phyloP scores from a whole-genome alignment of 2,888 invertebrate genomes.

The Pterobdella sp. region DNA sequence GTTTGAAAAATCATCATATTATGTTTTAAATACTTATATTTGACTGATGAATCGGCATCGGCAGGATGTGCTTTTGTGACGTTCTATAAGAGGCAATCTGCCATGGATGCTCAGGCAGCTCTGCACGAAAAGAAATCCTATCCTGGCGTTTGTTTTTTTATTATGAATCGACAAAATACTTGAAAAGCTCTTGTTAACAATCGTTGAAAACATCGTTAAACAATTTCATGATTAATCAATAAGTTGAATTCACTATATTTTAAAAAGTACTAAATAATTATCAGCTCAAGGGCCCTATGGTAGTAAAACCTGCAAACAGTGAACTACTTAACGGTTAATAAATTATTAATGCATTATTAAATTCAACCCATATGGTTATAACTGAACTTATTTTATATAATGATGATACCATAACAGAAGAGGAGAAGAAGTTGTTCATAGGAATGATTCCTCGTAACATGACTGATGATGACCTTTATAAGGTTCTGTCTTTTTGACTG shows the following conservation, averaged over 20 bases:
- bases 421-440: conserved; percentile 30
- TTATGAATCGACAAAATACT: too few species aligned
- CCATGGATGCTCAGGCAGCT: conserved; percentile 28
- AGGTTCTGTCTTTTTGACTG: conserved; percentile 13
- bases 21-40: background rate
- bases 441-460: conserved; percentile 29
- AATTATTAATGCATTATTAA: background rate
- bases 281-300: conserved; percentile 28
- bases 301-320: conserved; percentile 31
- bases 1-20: conserved; percentile 3
- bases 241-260: background rate
- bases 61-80: conserved; percentile 29
- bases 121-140: conserved; percentile 29
- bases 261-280: too few species aligned
- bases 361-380: too few species aligned
- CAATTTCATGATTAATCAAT: background rate
- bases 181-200: too few species aligned
- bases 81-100: conserved; percentile 29
- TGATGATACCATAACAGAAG: conserved; percentile 19
- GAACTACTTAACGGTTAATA: conserved; percentile 28
- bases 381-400: too few species aligned
- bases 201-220: too few species aligned
- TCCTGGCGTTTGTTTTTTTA: conserved; percentile 28
- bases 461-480: conserved; percentile 22
- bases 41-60: background rate